phyloP scores from a whole-genome alignment of 2,888 invertebrate species.

The Penaeus monodon region DNA sequence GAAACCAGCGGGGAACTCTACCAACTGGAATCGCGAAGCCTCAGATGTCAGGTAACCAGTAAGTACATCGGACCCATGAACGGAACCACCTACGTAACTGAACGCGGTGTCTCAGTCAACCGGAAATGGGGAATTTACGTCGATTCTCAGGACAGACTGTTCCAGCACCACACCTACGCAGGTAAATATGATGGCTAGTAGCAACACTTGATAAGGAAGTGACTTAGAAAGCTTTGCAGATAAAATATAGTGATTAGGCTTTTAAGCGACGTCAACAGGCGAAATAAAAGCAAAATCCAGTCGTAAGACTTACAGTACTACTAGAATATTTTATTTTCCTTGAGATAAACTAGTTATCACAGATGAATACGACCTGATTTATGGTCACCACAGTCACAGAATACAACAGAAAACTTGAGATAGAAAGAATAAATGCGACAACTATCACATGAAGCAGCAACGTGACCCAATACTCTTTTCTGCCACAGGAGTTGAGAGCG shows the following conservation, averaged over 20 bases:
- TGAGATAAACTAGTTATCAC: neutral
- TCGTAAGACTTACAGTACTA: too few species aligned
- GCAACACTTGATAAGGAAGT: neutral
- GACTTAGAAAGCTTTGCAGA: too few species aligned
- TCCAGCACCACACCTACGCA: constrained; percentile 20
- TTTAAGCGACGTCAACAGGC: too few species aligned
- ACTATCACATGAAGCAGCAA: too few species aligned
- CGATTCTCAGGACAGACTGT: constrained; percentile 16
- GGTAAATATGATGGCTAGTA: neutral
- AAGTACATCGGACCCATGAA: constrained; percentile 23
- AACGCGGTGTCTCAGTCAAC: neutral
- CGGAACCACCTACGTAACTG: constrained; percentile 11
- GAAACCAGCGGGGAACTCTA: neutral
- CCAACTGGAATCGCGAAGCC: neutral
- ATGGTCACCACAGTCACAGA: too few species aligned
- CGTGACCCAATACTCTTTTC: neutral
- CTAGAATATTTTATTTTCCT: too few species aligned
- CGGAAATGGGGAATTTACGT: neutral
- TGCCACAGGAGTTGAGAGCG: constrained; percentile 3
- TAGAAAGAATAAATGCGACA: too few species aligned
- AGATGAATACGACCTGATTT: neutral
- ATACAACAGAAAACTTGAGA: too few species aligned
- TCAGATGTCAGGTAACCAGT: neutral
- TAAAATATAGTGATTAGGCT: too few species aligned
- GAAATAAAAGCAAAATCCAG: too few species aligned